Base-by-base conservation (phyloP, 2,113 vertebrate species). In the Merops nubicus region DNA sequence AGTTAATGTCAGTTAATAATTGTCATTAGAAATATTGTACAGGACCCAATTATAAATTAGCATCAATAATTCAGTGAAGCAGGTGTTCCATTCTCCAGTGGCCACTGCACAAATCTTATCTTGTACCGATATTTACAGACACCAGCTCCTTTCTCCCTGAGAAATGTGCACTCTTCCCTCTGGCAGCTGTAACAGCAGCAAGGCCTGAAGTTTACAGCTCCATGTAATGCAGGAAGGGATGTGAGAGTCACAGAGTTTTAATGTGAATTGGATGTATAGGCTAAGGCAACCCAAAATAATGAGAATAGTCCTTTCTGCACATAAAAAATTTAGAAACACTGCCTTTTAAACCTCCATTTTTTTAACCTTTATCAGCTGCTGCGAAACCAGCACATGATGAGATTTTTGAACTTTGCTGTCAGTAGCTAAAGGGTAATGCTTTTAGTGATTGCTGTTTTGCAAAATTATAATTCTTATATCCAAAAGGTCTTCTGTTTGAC, bases 331-430 rank as follows among this genome's bases (percentile, higher is more conserved):
- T 75, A 94, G 77, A 94, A 97, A 92, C 14, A 16, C 11, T 91
- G 70, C 65, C 91, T 97, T 97, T 83, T 93, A 96, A 97, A 85
- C 56, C 28, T 81, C 88, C 67, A 19, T 97, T 98, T 98, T 97
- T 97, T 97, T 98, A 98, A 98, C 95, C 97, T 98, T 98, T 98
- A 95, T 97, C 96, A 97, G 78, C 43, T 86, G 78, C 91, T 94
- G 81, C 62, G 68, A 96, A 97, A 95, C 60, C 90, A 84, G 93
- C 31, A 53, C 57, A 89, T 67, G 89, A 97, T 94, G 84, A 93
- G 90, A 95, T 96, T 97, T 97, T 73, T 97, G 47, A 97, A 97
- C 93, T 97, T 92, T 95, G 65, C 96, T 97, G 89, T 97, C 93
- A 97, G 90, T 59, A 87, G 91, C 65, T 94, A 98, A 98, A 98